These are phyloP conservation scores for Siderastrea siderea DNA, from an alignment of 92 coral and sea anemone species.

Conservation along the genomic window DNA sequence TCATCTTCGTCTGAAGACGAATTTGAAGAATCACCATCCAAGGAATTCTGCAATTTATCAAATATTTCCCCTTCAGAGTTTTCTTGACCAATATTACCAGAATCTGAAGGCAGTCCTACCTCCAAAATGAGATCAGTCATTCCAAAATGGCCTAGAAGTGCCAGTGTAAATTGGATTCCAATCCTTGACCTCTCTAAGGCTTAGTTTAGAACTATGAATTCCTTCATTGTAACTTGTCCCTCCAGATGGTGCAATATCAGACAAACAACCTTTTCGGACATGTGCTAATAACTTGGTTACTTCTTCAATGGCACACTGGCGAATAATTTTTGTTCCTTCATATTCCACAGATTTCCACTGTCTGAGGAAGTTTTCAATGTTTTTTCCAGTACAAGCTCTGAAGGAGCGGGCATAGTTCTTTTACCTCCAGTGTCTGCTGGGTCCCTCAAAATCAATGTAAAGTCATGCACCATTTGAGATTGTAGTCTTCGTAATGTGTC, in stretches of 20 bases:
- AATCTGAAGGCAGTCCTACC: not conserved
- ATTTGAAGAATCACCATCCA: conserved; percentile 15
- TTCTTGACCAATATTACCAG: not conserved
- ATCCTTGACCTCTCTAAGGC: conserved; percentile 52
- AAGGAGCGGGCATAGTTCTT: conserved; percentile 60
- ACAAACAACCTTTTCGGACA: conserved; percentile 58
- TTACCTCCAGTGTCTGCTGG: conserved; percentile 50
- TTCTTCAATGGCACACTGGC: conserved; percentile 46
- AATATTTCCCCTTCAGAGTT: conserved; percentile 3
- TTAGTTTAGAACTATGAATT: conserved; percentile 43
- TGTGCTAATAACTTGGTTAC: conserved; percentile 36
- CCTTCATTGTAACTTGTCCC: conserved; percentile 67
- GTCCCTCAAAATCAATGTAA: conserved; percentile 44
- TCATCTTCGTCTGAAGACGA: conserved; percentile 39
- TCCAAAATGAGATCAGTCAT: not conserved
- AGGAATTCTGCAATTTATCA: not conserved
- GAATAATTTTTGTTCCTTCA: conserved; percentile 37
- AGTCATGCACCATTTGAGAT: conserved; percentile 5
- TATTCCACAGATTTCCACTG: conserved; percentile 55
- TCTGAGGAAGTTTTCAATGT: conserved; percentile 30
- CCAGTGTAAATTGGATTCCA: conserved; percentile 41
- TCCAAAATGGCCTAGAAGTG: conserved; percentile 30
- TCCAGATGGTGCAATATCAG: conserved; percentile 52
- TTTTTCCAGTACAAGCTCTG: conserved; percentile 11
- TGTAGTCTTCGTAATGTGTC: conserved; percentile 30